Conservation (phyloP, 2,113 vertebrate genomes). For the Cyanoramphus novaezelandiae region DNA sequence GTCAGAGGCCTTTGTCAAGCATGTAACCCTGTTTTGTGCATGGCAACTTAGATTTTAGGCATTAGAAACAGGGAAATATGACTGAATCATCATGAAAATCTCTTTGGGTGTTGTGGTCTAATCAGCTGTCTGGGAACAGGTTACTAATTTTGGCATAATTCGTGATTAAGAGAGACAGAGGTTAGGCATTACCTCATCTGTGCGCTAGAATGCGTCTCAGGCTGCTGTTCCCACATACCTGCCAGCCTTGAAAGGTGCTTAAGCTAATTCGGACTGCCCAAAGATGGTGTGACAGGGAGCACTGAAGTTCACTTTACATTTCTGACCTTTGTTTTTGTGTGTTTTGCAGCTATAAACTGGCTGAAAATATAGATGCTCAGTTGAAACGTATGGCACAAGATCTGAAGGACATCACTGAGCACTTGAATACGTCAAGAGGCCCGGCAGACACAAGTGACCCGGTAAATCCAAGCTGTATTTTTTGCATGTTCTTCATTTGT, state of each 20-base stretch:
- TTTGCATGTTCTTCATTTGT: neutral
- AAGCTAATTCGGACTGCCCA: neutral
- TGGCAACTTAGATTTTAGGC: neutral
- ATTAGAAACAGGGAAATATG: neutral
- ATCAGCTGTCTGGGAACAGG: neutral
- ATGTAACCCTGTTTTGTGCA: too few relatives aligned
- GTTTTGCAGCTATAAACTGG: slow-evolving; percentile 83
- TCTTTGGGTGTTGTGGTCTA: neutral
- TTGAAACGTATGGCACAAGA: slow-evolving; percentile 91
- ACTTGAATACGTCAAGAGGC: slow-evolving; percentile 84
- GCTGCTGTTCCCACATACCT: neutral
- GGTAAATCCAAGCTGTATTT: slow-evolving; percentile 58
- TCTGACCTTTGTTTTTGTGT: neutral
- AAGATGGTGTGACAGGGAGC: neutral
- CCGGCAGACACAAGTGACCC: slow-evolving; percentile 83
- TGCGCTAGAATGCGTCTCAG: neutral
- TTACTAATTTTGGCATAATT: neutral
- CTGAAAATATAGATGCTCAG: slow-evolving; percentile 89
- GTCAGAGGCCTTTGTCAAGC: neutral
- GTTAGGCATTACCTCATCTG: accelerated
- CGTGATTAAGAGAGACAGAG: accelerated
- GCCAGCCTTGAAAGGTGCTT: neutral
- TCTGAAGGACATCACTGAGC: slow-evolving; percentile 89
- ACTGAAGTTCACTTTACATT: neutral
- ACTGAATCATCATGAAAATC: neutral